These are phyloP conservation scores for Apomyelois bistriatella DNA, from an alignment of 2,888 invertebrate species.

Conservation along the genomic window DNA sequence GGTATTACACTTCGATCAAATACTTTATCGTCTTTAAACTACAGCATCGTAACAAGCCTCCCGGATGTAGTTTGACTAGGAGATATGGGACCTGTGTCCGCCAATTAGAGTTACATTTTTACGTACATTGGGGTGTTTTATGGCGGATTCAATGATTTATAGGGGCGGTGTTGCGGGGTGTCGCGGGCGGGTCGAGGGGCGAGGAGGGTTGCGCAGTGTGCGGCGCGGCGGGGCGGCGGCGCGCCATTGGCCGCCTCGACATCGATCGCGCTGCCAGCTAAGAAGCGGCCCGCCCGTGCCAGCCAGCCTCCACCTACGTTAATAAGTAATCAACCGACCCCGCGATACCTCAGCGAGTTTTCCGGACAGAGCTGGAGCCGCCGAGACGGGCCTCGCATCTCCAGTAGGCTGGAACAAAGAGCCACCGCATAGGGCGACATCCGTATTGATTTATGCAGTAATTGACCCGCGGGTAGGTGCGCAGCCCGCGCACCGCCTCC, in stretches of 20 bases:
- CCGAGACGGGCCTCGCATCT: slow-evolving; percentile 71
- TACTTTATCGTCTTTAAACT: slow-evolving; percentile 62
- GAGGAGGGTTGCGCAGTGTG: slow-evolving; percentile 67
- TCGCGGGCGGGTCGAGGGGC: slow-evolving; percentile 47
- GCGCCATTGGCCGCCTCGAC: slow-evolving; percentile 77
- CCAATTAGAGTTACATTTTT: slow-evolving; percentile 79
- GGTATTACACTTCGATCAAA: slow-evolving; percentile 67
- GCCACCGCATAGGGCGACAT: slow-evolving; percentile 65
- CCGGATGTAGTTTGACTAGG: slow-evolving; percentile 56
- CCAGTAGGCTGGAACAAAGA: slow-evolving; percentile 72
- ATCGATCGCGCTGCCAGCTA: slow-evolving; percentile 76
- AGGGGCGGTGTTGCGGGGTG: slow-evolving; percentile 73
- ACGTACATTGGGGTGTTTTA: slow-evolving; percentile 77
- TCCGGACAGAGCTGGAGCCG: slow-evolving; percentile 72
- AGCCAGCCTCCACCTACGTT: slow-evolving; percentile 78
- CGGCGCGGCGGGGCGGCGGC: slow-evolving; percentile 53
- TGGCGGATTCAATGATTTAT: slow-evolving; percentile 79
- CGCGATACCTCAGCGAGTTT: slow-evolving; percentile 75
- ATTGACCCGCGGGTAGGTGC: slow-evolving; percentile 70
- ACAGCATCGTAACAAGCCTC: slow-evolving; percentile 42
- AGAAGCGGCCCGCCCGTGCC: slow-evolving; percentile 71
- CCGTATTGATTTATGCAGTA: slow-evolving; percentile 73
- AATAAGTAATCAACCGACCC: slow-evolving; percentile 80
- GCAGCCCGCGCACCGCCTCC: slow-evolving; percentile 53
- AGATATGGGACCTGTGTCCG: slow-evolving; percentile 69